Base-by-base conservation (phyloP, 2,113 vertebrate genomes). In the Arvicanthis niloticus region DNA sequence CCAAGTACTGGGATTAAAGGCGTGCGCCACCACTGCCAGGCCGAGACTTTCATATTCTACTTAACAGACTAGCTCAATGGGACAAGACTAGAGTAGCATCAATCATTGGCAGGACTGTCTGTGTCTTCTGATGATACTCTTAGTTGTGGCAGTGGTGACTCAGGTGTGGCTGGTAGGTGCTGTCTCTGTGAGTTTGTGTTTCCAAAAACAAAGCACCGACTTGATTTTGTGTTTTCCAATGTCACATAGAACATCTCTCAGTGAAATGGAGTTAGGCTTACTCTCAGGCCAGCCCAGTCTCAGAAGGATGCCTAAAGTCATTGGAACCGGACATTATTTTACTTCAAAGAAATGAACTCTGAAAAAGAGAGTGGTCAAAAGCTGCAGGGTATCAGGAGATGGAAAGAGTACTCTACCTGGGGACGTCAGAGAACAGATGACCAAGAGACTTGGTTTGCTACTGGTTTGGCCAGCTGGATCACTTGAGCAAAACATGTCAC, bases 381-480 rank as follows among this genome's bases (percentile, higher is more conserved):
- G 10, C 7, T 42, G 17, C 13, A n/a, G 68, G 68, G 42, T 21
- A 31, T 89, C 89, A 37, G 58, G n/a, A 90, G 89, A 89, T 88
- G 34, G 42, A 68, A 72, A 72, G 58, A 67, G 40, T 4, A n/a
- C 31, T 53, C 1, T 11, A 0, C 56, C 17, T 11, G 78, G 31
- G n/a, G 21, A 9, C 12, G 17, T 4, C 11, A 85, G 78, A 10
- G 34, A 13, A 48, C 86, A 89, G 81, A 40, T 89, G 67, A 91
- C 75, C 65, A 56, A 48, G 42, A 93, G 34, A 76, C n/a, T 76
- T 3, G 73, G 53, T 26, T 96, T 70, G 58, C 40, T 88, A 72
- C 94, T 78, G 90, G 94, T 82, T 88, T 37, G 72, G 76, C 94
- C 72, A 68, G 94, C 76, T 84, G 67, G 75, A 51, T 75, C 89